These are phyloP conservation scores for Sesamia nonagrioides DNA, from an alignment of 1,140 invertebrate species.

Conservation along the genomic window DNA sequence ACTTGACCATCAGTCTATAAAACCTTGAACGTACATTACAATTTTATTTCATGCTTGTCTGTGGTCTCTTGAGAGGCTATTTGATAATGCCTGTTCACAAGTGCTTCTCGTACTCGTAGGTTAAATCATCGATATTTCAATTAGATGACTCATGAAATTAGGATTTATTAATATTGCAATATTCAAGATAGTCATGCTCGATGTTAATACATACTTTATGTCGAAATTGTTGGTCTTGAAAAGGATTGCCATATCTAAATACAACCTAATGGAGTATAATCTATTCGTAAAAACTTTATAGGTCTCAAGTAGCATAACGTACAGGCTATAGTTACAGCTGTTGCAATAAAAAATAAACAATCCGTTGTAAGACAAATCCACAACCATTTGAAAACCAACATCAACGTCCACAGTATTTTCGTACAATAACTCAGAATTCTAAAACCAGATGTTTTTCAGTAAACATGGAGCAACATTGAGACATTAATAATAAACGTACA, in stretches of 20 bases:
- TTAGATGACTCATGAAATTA: slow-evolving; percentile 16
- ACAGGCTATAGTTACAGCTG: neutral
- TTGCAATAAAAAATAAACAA: neutral
- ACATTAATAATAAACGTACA: slow-evolving; percentile 10
- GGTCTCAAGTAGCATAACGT: neutral
- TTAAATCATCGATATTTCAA: neutral
- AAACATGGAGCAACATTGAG: slow-evolving; percentile 1
- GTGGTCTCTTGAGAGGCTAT: neutral
- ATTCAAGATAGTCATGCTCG: no score
- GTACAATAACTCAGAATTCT: neutral
- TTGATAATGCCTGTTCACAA: neutral
- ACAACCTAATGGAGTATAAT: neutral
- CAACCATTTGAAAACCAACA: neutral
- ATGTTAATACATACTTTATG: neutral
- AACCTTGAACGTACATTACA: slow-evolving; percentile 15
- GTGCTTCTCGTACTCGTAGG: neutral
- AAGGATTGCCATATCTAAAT: neutral
- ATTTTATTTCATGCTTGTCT: slow-evolving; percentile 3
- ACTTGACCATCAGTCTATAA: neutral
- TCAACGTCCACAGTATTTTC: neutral
- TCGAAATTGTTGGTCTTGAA: neutral
- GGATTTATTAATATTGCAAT: neutral
- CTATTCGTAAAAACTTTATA: neutral
- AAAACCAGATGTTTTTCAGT: slow-evolving; percentile 7
- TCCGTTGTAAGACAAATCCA: neutral